Conservation (phyloP, 2,888 invertebrate genomes). For the Chironomus tentans region DNA sequence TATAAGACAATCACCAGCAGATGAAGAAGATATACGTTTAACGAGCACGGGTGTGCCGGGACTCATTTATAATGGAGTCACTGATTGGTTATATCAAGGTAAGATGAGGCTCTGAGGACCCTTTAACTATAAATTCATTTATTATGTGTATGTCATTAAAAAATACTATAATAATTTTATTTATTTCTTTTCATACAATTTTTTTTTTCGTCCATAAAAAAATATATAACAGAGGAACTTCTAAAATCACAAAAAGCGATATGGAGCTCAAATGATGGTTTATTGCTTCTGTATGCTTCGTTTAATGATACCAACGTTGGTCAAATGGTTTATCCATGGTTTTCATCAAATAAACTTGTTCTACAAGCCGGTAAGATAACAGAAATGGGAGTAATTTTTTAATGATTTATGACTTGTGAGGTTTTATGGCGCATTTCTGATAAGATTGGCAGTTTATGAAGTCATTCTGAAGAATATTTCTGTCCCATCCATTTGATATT, state of each 20-base stretch:
- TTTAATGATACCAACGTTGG: conserved; percentile 77
- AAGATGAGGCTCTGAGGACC: conserved; percentile 26
- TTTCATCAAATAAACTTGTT: conserved; percentile 55
- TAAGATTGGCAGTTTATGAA: no score
- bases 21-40: conserved; percentile 57
- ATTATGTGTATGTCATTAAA: neutral
- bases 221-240: conserved; percentile 65
- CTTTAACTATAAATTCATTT: conserved; percentile 27
- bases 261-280: conserved; percentile 79
- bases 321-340: conserved; percentile 70
- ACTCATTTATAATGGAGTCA: conserved; percentile 80
- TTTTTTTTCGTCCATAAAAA: conserved; percentile 30
- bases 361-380: conserved; percentile 43
- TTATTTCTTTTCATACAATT: neutral
- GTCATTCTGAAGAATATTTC: no score
- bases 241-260: conserved; percentile 69
- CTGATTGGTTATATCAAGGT: conserved; percentile 97
- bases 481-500: no score
- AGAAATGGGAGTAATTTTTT: no score
- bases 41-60: conserved; percentile 71
- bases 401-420: conserved; percentile 32
- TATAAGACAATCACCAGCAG: conserved; percentile 62
- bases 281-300: conserved; percentile 72
- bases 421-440: no score
- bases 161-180: neutral